Conservation (phyloP, 1,140 invertebrate genomes). For the Antheraea mylitta region DNA sequence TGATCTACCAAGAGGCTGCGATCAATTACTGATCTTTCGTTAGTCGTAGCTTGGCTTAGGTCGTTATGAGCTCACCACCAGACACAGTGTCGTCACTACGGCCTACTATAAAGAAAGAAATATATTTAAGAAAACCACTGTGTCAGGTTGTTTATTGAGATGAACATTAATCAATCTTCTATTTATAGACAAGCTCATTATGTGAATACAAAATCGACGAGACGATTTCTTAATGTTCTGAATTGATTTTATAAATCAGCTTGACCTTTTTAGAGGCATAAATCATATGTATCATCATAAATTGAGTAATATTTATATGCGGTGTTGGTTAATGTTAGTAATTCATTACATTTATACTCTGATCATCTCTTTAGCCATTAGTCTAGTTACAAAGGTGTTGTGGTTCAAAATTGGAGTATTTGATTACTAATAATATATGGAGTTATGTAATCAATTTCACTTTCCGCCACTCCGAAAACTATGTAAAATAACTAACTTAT, state of each 20-base stretch:
- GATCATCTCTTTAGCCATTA: neutral
- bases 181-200: neutral
- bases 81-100: no score
- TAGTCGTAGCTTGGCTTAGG: no score
- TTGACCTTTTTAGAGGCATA: neutral
- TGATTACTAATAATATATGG: no score
- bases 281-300: neutral
- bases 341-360: neutral
- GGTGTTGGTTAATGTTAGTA: neutral
- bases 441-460: no score
- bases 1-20: no score
- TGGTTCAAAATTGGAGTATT: neutral
- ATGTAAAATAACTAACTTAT: no score
- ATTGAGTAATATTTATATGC: neutral
- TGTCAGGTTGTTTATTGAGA: no score
- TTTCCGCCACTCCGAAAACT: no score
- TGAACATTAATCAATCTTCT: neutral
- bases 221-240: conserved; percentile 2
- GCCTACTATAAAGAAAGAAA: no score
- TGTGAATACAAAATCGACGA: neutral
- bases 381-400: neutral
- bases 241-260: conserved; percentile 3
- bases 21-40: no score
- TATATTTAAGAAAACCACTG: no score
- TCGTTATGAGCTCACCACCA: no score